Evolutionary conservation across 2,888 invertebrate species (phyloP).

Genomic region (Euzophera pinguis): DNA sequence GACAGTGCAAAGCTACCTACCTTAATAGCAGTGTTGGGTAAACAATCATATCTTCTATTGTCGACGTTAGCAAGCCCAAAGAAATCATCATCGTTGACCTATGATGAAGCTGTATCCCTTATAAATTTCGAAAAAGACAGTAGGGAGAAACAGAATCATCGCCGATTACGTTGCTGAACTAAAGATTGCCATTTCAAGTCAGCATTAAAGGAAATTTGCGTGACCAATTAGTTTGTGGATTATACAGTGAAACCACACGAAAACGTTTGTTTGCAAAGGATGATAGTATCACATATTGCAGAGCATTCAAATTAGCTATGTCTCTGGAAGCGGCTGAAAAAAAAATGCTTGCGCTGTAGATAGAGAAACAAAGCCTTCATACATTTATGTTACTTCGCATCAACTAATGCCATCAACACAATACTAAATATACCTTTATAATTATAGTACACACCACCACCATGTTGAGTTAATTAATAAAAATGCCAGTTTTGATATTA

Average conservation of each 20-base stretch:
- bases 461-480: no score
- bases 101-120: slow-evolving; percentile 1
- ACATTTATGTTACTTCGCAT: no score
- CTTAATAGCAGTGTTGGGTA: slow-evolving; percentile 17
- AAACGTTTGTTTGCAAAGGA: slow-evolving; percentile 27
- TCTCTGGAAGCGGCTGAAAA: no score
- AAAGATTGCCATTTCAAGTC: slow-evolving; percentile 16
- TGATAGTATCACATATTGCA: neutral
- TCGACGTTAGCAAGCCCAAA: slow-evolving; percentile 14
- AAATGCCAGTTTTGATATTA: no score
- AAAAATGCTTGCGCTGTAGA: no score
- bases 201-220: slow-evolving; percentile 24
- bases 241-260: slow-evolving; percentile 11
- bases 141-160: slow-evolving; percentile 9
- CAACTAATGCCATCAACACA: no score
- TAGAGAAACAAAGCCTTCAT: no score
- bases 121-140: slow-evolving; percentile 13
- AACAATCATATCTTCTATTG: neutral
- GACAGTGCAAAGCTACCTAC: slow-evolving; percentile 10
- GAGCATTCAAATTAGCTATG: no score
- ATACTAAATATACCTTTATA: no score
- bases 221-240: slow-evolving; percentile 25
- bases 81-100: slow-evolving; percentile 6
- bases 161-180: slow-evolving; percentile 10
- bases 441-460: no score